phyloP scores from a whole-genome alignment of 2,113 vertebrate genomes.

The Noturus placidus region DNA sequence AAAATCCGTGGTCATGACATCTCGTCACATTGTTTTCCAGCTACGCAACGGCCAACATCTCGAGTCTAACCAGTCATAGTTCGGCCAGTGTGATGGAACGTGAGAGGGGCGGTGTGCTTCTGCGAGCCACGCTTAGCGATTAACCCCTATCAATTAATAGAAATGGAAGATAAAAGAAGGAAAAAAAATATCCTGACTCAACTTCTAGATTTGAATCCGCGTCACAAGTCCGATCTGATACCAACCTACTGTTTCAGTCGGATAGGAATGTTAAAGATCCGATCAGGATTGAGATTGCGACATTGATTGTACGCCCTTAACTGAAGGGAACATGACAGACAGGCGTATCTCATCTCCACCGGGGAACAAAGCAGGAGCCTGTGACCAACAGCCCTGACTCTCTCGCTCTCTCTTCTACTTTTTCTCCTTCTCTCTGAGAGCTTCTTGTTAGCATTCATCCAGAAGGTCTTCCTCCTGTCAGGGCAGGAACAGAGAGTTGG shows the following conservation, averaged over 20 bases:
- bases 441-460: not conserved
- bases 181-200: not conserved
- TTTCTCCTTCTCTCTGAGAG: not conserved
- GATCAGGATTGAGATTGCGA: not conserved
- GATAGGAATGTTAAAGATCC: not conserved
- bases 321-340: conserved; percentile 33
- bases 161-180: not conserved
- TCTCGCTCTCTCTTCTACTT: not conserved
- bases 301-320: not conserved
- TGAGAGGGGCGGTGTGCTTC: not conserved
- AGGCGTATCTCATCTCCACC: conserved; percentile 16
- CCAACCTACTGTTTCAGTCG: not conserved
- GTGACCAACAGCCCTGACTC: conserved; percentile 31
- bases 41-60: not conserved
- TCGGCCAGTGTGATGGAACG: not conserved
- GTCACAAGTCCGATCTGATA: not conserved
- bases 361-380: conserved; percentile 6
- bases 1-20: not conserved
- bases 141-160: not conserved
- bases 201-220: not conserved
- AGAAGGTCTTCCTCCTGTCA: conserved; percentile 52
- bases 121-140: not conserved
- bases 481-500: conserved; percentile 1
- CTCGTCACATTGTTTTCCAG: too few relatives aligned
- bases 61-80: not conserved